Percentiles rank a stretch among this genome's conserved stretches.
phyloP scores from a whole-genome alignment of 2,113 vertebrate species.

The Poicephalus meyeri region DNA sequence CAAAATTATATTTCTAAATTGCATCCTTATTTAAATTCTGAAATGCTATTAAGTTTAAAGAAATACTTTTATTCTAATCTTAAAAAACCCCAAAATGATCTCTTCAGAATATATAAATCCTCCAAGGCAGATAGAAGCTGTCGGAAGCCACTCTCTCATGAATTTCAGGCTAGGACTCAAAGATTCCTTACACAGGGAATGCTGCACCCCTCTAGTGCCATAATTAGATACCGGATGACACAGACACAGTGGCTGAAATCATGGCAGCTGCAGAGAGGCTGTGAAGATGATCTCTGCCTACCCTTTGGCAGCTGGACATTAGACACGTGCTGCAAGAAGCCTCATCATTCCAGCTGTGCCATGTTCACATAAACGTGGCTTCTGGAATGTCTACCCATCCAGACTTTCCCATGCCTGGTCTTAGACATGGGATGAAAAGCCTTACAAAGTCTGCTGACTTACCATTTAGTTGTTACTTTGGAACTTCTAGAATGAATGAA shows the following conservation, averaged over 20 bases:
- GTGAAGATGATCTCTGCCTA: conserved; percentile 32
- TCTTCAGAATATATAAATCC: conserved; percentile 9
- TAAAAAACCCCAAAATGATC: background rate
- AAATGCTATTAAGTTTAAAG: conserved; percentile 6
- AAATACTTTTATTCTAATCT: background rate
- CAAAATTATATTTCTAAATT: conserved; percentile 25
- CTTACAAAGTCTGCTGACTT: background rate
- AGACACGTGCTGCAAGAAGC: background rate
- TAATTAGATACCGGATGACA: conserved; percentile 30
- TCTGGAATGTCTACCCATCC: background rate
- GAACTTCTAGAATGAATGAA: background rate
- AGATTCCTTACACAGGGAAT: background rate
- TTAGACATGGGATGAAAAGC: background rate
- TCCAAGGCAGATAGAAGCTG: conserved; percentile 4
- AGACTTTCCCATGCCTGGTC: background rate
- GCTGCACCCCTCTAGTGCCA: conserved; percentile 16
- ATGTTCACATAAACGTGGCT: background rate
- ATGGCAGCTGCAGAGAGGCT: conserved; percentile 31
- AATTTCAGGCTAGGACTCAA: background rate
- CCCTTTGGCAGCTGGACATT: conserved; percentile 17
- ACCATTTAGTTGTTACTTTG: background rate
- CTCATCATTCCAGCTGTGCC: background rate
- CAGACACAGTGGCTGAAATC: conserved; percentile 8
- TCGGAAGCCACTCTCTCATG: conserved; percentile 5
- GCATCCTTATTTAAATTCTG: conserved; percentile 14